A percentile compares a stretch with the other conserved stretches of the same genome.
phyloP scores from a whole-genome alignment of 2,113 vertebrate genomes.

The Ictidomys tridecemlineatus region DNA sequence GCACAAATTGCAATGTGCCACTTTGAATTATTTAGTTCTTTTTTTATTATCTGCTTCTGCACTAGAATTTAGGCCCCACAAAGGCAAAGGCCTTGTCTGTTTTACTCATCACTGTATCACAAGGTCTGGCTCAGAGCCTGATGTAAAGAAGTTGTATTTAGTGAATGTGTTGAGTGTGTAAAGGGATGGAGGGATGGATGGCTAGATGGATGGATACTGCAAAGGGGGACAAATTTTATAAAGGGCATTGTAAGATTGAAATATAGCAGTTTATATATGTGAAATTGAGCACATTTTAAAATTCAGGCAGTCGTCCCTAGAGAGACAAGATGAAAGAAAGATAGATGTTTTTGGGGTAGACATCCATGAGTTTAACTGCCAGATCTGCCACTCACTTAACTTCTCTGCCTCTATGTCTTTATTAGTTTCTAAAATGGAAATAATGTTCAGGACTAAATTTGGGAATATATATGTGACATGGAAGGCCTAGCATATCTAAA shows the following conservation, averaged over 20 bases:
- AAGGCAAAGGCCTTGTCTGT: neutral
- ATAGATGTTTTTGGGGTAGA: neutral
- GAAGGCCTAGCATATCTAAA: neutral
- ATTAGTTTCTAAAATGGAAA: conserved; percentile 24
- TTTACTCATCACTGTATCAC: neutral
- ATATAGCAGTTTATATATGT: neutral
- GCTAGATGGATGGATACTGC: neutral
- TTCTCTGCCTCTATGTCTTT: neutral
- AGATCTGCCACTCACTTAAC: neutral
- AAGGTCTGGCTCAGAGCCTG: neutral
- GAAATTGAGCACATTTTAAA: neutral
- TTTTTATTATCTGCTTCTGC: neutral
- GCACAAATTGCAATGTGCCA: neutral
- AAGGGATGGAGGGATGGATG: neutral
- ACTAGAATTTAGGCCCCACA: neutral
- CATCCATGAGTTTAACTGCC: neutral
- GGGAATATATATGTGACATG: neutral
- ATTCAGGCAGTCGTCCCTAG: neutral
- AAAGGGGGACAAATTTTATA: neutral
- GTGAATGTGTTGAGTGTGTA: neutral
- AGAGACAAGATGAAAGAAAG: neutral
- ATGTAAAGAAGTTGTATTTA: neutral
- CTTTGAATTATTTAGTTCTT: neutral
- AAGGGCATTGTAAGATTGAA: neutral
- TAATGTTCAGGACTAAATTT: neutral